A percentile compares a stretch with the other conserved stretches of the same genome.
Conservation (phyloP, 2,113 vertebrate species). For the Hoplias malabaricus region DNA sequence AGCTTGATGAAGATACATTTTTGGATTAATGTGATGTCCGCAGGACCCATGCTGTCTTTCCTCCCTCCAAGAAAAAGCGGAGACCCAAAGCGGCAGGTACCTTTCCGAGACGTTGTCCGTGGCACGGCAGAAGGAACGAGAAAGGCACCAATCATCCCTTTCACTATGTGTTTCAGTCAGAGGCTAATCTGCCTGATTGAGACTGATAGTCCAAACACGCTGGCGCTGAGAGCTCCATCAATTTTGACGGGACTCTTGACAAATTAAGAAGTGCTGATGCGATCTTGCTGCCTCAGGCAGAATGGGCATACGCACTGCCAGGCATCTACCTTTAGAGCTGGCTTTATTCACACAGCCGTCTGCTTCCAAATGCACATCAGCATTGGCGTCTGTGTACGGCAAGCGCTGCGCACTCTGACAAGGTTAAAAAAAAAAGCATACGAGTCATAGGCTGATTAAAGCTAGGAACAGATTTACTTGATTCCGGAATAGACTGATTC, state of each 20-base stretch:
- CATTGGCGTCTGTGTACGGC: not conserved
- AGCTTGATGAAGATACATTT: slow-evolving; percentile 35
- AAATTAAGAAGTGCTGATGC: slow-evolving; percentile 43
- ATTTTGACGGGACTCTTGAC: slow-evolving; percentile 24
- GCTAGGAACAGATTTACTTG: too few species aligned
- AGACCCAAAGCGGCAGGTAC: not conserved
- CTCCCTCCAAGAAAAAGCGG: slow-evolving; percentile 12
- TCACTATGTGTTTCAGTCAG: not conserved
- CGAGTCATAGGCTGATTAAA: not conserved
- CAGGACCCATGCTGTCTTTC: slow-evolving; percentile 12
- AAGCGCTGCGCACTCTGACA: too few species aligned
- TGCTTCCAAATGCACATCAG: not conserved
- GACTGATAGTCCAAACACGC: slow-evolving; percentile 29
- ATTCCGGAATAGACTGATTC: not conserved
- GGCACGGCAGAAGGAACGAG: not conserved
- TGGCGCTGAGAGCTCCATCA: slow-evolving; percentile 18
- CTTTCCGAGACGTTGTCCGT: not conserved
- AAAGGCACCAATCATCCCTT: slow-evolving; percentile 16
- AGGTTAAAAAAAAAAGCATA: too few species aligned
- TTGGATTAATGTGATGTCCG: slow-evolving; percentile 39
- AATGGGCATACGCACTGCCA: not conserved
- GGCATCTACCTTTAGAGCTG: slow-evolving; percentile 34
- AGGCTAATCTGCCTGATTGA: slow-evolving; percentile 28
- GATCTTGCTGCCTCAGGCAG: slow-evolving; percentile 1
- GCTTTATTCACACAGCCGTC: slow-evolving; percentile 47